phyloP scores from a whole-genome alignment of 2,113 vertebrate genomes.

The Equus quagga region DNA sequence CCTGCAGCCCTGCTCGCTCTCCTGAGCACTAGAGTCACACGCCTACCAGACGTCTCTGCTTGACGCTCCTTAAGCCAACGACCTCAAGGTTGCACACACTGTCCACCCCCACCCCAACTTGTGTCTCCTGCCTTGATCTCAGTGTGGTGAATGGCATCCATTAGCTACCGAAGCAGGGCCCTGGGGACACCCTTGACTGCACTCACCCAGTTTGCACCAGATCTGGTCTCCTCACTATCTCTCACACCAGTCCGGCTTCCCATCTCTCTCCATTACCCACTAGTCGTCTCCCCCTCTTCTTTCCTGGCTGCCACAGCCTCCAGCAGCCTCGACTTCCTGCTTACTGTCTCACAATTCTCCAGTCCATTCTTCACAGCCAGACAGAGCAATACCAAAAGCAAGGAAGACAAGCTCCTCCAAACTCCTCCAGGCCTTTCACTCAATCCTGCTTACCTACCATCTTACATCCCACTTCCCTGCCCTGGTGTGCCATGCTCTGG shows the following conservation, averaged over 20 bases:
- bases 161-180: background rate
- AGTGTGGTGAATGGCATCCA: background rate
- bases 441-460: background rate
- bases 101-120: rapidly evolving
- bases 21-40: background rate
- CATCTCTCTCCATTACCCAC: background rate
- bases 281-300: background rate
- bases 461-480: background rate
- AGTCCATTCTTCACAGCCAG: background rate
- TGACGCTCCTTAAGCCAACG: background rate
- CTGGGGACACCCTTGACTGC: background rate
- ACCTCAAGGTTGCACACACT: background rate
- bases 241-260: too few species aligned
- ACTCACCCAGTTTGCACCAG: background rate
- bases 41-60: background rate
- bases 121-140: background rate
- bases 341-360: background rate
- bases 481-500: background rate
- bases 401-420: background rate
- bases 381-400: background rate
- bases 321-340: background rate
- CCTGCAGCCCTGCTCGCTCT: background rate
- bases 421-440: background rate
- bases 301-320: background rate
- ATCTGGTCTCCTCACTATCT: background rate